Base-by-base conservation (phyloP, 2,113 vertebrate species). In the Megaceryle torquata region DNA sequence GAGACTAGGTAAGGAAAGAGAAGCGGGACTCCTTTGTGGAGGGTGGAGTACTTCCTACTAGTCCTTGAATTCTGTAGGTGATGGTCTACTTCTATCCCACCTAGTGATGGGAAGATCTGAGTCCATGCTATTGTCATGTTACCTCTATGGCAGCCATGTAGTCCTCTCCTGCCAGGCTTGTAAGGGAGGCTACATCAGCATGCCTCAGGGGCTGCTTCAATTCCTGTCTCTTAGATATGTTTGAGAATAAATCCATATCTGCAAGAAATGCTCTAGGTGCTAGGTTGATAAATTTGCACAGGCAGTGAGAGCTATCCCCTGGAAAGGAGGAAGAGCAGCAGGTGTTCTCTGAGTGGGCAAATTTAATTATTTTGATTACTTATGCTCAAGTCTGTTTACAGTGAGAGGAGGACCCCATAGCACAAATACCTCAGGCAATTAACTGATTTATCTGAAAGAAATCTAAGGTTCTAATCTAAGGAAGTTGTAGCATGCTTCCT, bases 71-170 rank as follows among this genome's bases (percentile, higher is more conserved):
- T 80, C 51, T 67, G 41, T 19, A 41, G 46, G 44, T 1, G 0
- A 13, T 7, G 2, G 7, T 63, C 20, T 54, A 5, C 26, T 64
- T 72, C 20, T 13, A 78, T 43, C 50, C 31, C 54, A 19, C 24
- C 9, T 19, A 22, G 37, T 24, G 39, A 39, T 1, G 26, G 29
- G 31, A 50, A 68, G 44, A 72, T 19, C 21, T 68, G 6, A 0
- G 4, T 15, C 44, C 5, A 0, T 31, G 6, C 54, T 46, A 56
- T 5, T 43, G 18, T 17, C 14, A 3, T 4, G 28, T 13, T n/a
- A 21, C 8, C 11, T 65, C 37, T 56, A 22, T 28, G 39, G 10
- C 13, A 48, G 21, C 33, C 2, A 0, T 17, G 15, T 28, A 28
- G 29, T 22, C 22, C 16, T 67, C 11, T 48, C 37, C 25, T 24